Base-by-base conservation (phyloP, 2,797 vertebrate genomes). In the Xenops minutus region DNA sequence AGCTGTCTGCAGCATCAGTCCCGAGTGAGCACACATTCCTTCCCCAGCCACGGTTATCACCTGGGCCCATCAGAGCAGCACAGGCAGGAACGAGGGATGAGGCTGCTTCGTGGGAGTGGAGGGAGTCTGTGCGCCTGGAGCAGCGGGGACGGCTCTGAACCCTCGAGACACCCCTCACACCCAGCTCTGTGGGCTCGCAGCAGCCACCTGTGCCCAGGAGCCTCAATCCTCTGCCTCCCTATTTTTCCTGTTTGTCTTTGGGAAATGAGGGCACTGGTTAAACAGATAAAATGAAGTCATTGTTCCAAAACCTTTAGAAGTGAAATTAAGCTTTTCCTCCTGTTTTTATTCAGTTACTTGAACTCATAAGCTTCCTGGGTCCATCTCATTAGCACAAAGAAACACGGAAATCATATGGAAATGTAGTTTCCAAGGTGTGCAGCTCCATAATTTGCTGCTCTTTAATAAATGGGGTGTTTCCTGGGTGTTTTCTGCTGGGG, bases 401-500 rank as follows among this genome's bases (percentile, higher is more conserved):
- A 87, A 15, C 48, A 91, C 71, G 85, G 46, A 96, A 92, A 94
- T 83, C 61, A 32, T 64, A 93, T 95, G 93, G 87, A 95, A 89
- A 95, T 95, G 34, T 32, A 41, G 43, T 87, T 96, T 92, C 75
- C 93, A 96, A 77, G 14, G 46, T 83, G 71, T 62, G 75, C 79
- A 64, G 68, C 82, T 85, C 87, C 68, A 9, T 95, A 92, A 96
- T 96, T 96, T 95, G 76, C 49, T 81, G 69, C 34, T 91, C 61
- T 37, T 85, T 96, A 95, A 96, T 96, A 71, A 18, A 21, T 23
- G 75, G 69, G 61, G 72, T 51, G 56, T 95, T 96, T 88, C 64
- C 85, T 88, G 81, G 85, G 64, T 96, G 88, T 79, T 95, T 92
- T 91, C 81, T 92, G 32, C 80, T 73, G 86, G 30, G 69, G 71